Percentiles rank a stretch among this genome's conserved stretches.
phyloP scores from a whole-genome alignment of 30 jellyfish, hydroid and myxozoan species.

The Aurelia sp. region DNA sequence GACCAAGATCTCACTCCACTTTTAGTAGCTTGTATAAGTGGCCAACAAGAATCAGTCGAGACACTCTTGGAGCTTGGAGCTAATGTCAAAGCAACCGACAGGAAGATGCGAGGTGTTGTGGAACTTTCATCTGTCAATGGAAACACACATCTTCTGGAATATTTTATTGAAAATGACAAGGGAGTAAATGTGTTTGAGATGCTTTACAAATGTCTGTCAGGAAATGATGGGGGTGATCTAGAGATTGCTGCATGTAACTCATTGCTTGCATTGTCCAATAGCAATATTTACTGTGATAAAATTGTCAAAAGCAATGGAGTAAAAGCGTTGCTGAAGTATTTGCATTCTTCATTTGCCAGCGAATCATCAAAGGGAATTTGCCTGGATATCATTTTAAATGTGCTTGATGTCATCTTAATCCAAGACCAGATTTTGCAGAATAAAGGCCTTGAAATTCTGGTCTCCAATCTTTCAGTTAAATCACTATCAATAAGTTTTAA shows the following conservation, averaged over 20 bases:
- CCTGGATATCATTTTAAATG: constrained; percentile 31
- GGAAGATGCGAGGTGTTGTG: constrained; percentile 44
- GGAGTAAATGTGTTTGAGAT: constrained; percentile 24
- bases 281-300: constrained; percentile 29
- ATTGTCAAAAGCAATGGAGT: constrained; percentile 49
- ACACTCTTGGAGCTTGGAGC: constrained; percentile 69
- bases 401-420: not conserved
- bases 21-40: constrained; percentile 59
- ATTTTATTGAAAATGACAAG: not conserved
- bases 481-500: constrained; percentile 22
- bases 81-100: constrained; percentile 38
- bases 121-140: constrained; percentile 51
- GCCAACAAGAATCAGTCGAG: constrained; percentile 47
- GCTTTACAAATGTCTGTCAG: constrained; percentile 51
- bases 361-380: constrained; percentile 31
- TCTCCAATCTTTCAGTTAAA: not conserved
- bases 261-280: constrained; percentile 13
- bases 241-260: constrained; percentile 59
- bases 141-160: constrained; percentile 45
- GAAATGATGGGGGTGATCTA: constrained; percentile 24
- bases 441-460: constrained; percentile 33
- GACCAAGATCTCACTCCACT: constrained; percentile 63
- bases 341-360: constrained; percentile 41
- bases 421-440: constrained; percentile 10
- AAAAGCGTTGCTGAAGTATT: constrained; percentile 2